A percentile compares a stretch with the other conserved stretches of the same genome.
phyloP scores from a whole-genome alignment of 2,888 invertebrate species.

The Nebria brevicollis region DNA sequence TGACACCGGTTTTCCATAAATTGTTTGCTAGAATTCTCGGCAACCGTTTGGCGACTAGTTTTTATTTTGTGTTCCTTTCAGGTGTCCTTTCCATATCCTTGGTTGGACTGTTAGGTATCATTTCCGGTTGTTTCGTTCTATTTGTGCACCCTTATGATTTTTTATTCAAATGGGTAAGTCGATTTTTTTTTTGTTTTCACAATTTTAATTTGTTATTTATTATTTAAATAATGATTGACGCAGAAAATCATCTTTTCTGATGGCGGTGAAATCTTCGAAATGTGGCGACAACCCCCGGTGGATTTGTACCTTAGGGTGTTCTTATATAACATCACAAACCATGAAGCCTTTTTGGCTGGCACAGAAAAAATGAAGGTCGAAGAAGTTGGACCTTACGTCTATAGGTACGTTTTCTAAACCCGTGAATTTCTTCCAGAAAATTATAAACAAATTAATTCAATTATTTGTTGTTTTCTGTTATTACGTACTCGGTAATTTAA shows the following conservation, averaged over 20 bases:
- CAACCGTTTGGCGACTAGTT: not conserved
- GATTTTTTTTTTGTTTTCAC: no score
- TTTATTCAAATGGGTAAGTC: constrained; percentile 76
- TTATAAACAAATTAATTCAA: no score
- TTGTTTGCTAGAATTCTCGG: no score
- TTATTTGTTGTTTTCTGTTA: no score
- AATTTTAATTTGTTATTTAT: not conserved
- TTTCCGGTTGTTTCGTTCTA: constrained; percentile 73
- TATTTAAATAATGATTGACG: constrained; percentile 49
- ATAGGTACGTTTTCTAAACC: constrained; percentile 72
- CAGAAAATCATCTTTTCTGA: constrained; percentile 80
- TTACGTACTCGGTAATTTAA: no score
- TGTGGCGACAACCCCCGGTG: constrained; percentile 85
- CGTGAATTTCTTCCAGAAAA: no score
- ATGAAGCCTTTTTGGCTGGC: constrained; percentile 79
- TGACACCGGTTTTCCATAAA: no score
- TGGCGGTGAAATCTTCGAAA: constrained; percentile 83
- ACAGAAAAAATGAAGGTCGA: constrained; percentile 74
- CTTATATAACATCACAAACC: constrained; percentile 86
- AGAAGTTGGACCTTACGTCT: constrained; percentile 89
- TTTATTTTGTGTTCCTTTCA: constrained; percentile 62
- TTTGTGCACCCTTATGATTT: constrained; percentile 78
- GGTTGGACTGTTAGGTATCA: constrained; percentile 74
- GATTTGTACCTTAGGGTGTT: constrained; percentile 81
- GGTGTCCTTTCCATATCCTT: constrained; percentile 77